Evolutionary conservation across 2,888 invertebrate genomes (phyloP).

Genomic region (Ethmia dodecea): DNA sequence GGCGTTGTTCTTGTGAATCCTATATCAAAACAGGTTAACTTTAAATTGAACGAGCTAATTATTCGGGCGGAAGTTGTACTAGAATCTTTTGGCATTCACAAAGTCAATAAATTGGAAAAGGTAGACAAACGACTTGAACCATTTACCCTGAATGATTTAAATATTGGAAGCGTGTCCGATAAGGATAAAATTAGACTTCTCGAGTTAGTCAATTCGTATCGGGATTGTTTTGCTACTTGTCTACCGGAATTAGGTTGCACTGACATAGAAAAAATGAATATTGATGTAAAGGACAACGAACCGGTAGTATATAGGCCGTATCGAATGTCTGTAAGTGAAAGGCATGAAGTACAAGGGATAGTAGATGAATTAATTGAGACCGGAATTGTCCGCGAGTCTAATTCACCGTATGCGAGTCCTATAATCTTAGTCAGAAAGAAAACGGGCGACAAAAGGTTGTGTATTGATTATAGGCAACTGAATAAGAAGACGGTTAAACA

Average conservation of each 20-base stretch:
- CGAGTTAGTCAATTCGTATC: too few species aligned
- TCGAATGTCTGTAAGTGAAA: slow-evolving; percentile 6
- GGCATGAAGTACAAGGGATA: slow-evolving; percentile 7
- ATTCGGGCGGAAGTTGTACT: too few species aligned
- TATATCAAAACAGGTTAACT: too few species aligned
- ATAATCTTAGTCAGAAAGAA: slow-evolving; percentile 11
- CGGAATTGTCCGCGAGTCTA: slow-evolving; percentile 5
- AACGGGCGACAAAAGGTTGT: slow-evolving; percentile 10
- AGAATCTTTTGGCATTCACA: too few species aligned
- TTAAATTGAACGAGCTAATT: too few species aligned
- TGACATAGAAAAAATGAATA: slow-evolving; percentile 3
- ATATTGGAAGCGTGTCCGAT: too few species aligned
- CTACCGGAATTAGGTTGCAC: slow-evolving; percentile 8
- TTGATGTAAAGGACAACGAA: slow-evolving; percentile 2
- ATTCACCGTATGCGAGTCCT: slow-evolving; percentile 6
- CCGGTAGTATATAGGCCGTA: slow-evolving; percentile 5
- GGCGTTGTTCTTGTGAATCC: too few species aligned
- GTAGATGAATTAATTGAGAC: slow-evolving; percentile 7
- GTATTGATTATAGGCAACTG: background rate
- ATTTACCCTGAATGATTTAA: too few species aligned
- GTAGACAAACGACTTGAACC: too few species aligned
- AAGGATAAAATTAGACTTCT: too few species aligned
- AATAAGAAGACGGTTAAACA: background rate
- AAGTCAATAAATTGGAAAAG: too few species aligned
- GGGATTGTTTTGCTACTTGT: slow-evolving; percentile 10